These are phyloP conservation scores for Dorcus hopei DNA, from an alignment of 2,888 invertebrate genomes.

Conservation along the genomic window DNA sequence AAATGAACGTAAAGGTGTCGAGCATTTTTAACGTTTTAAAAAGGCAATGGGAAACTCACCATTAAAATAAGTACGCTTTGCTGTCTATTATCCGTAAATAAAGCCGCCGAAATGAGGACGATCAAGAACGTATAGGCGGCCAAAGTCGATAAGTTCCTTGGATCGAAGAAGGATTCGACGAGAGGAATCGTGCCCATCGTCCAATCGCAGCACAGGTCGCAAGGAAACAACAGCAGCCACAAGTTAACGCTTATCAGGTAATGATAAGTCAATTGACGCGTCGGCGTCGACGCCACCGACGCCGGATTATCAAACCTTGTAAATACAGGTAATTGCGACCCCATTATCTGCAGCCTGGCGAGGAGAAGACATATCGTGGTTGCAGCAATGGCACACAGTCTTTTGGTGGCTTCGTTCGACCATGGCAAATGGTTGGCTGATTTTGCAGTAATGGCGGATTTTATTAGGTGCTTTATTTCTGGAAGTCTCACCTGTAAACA, in stretches of 20 bases:
- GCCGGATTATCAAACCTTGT: conserved; percentile 98
- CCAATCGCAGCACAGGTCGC: conserved; percentile 95
- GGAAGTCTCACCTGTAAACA: conserved; percentile 51
- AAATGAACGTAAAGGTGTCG: too few relatives aligned
- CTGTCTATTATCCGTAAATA: conserved; percentile 58
- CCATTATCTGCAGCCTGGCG: conserved; percentile 90
- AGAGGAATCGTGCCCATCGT: conserved; percentile 95
- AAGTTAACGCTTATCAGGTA: conserved; percentile 88
- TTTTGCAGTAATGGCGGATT: conserved; percentile 53
- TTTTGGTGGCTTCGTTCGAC: conserved; percentile 68
- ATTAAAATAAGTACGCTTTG: conserved; percentile 67
- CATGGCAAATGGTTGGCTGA: conserved; percentile 54
- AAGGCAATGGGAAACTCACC: conserved; percentile 50
- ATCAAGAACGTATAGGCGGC: conserved; percentile 62
- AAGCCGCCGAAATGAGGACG: conserved; percentile 56
- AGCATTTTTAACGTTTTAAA: too few relatives aligned
- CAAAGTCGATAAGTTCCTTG: conserved; percentile 77
- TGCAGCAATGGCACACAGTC: conserved; percentile 75
- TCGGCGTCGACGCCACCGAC: conserved; percentile 79
- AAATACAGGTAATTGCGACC: conserved; percentile 92
- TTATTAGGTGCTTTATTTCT: conserved; percentile 51
- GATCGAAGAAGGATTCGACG: conserved; percentile 74
- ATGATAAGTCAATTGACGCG: conserved; percentile 87
- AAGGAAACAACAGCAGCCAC: conserved; percentile 86
- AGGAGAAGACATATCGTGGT: conserved; percentile 78